A percentile compares a stretch with the other conserved stretches of the same genome.
phyloP scores from a whole-genome alignment of 2,113 vertebrate genomes.

The Carlito syrichta region DNA sequence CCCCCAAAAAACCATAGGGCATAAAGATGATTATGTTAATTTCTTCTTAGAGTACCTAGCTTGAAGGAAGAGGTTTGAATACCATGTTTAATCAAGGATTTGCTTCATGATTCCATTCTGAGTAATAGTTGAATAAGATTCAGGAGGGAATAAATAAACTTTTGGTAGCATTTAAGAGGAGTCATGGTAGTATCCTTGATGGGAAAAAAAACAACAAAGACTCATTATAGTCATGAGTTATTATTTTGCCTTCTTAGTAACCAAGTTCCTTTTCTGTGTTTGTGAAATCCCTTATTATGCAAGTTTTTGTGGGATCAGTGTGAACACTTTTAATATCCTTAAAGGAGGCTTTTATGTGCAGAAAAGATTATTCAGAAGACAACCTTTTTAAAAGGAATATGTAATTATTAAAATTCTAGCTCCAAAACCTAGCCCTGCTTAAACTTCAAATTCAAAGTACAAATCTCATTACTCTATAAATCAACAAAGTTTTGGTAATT shows the following conservation, averaged over 20 bases:
- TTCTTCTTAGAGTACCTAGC: neutral
- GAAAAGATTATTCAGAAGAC: neutral
- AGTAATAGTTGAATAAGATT: neutral
- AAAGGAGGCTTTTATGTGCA: neutral
- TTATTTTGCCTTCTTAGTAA: neutral
- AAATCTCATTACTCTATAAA: neutral
- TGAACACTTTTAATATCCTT: neutral
- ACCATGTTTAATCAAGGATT: conserved; percentile 13
- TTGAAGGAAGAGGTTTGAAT: neutral
- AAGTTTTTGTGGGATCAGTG: neutral
- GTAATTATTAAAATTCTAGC: conserved; percentile 5
- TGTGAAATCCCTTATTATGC: neutral
- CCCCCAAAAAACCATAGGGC: neutral
- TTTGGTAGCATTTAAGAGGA: neutral
- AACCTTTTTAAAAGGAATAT: neutral
- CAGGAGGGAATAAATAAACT: neutral
- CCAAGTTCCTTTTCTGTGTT: neutral
- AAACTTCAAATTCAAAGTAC: neutral
- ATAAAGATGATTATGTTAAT: neutral
- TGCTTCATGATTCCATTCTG: neutral
- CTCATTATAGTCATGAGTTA: neutral
- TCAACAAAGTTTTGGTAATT: neutral
- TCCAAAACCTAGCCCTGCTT: neutral
- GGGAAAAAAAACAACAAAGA: neutral
- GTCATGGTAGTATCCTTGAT: neutral